Percentiles rank a stretch among this genome's conserved stretches.
Evolutionary conservation across 1,140 invertebrate species (phyloP).

Genomic region (Chironomus striatipennis): DNA sequence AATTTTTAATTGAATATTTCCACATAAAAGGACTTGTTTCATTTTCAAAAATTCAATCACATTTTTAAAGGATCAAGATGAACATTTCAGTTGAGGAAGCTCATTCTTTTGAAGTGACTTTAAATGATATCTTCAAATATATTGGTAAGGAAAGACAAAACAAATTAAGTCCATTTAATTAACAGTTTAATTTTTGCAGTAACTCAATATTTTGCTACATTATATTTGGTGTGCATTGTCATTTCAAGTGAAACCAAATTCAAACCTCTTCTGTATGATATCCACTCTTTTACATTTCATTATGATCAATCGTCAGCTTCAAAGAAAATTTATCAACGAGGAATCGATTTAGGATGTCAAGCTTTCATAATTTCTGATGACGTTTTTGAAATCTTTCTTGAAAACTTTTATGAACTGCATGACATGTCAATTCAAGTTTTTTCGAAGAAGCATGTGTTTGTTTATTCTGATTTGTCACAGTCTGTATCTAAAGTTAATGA

Average conservation of each 20-base stretch:
- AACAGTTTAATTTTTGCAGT: neutral
- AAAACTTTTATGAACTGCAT: neutral
- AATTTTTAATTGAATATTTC: no score
- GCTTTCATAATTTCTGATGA: conserved; percentile 1
- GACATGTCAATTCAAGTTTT: neutral
- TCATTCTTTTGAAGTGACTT: neutral
- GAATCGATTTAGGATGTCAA: conserved; percentile 12
- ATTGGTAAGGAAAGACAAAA: neutral
- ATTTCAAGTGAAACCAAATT: neutral
- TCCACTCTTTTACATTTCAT: neutral
- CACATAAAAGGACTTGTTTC: no score
- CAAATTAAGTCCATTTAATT: neutral
- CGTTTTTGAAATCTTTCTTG: neutral
- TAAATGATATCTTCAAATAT: neutral
- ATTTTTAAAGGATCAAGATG: no score
- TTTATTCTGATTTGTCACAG: neutral
- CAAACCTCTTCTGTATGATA: neutral
- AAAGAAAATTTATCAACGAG: neutral
- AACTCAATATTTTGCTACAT: neutral
- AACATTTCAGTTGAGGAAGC: neutral
- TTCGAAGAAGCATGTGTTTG: conserved; percentile 11
- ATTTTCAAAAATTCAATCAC: no score
- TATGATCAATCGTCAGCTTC: neutral
- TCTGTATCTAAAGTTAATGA: neutral
- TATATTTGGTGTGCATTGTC: neutral